Conservation (phyloP, 2,888 invertebrate genomes). For the Plagiodera versicolora region DNA sequence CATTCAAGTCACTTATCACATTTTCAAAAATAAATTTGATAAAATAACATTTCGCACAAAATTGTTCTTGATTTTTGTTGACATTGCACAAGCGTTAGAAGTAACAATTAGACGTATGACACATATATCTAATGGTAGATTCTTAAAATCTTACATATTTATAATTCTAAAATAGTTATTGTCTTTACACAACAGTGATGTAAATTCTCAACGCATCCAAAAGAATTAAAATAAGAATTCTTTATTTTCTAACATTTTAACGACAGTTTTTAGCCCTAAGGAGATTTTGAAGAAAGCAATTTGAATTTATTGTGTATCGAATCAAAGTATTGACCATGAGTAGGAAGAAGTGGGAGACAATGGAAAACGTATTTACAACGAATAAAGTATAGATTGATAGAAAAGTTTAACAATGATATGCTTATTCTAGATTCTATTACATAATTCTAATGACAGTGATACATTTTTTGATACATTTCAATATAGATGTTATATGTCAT, state of each 20-base stretch:
- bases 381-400: constrained; percentile 10
- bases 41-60: constrained; percentile 6
- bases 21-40: constrained; percentile 1
- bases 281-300: constrained; percentile 7
- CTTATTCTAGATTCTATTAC: constrained; percentile 46
- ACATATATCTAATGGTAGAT: constrained; percentile 20
- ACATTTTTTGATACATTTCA: constrained; percentile 19
- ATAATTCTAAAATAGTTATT: constrained; percentile 54
- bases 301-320: constrained; percentile 25
- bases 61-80: constrained; percentile 18
- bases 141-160: constrained; percentile 30
- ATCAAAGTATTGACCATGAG: constrained; percentile 54
- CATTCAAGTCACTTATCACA: background rate
- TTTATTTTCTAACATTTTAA: constrained; percentile 35
- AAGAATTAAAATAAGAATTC: constrained; percentile 31
- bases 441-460: constrained; percentile 22
- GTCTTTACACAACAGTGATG: constrained; percentile 56
- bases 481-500: constrained; percentile 15
- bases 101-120: constrained; percentile 24
- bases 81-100: constrained; percentile 30
- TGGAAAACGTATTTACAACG: constrained; percentile 26
- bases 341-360: constrained; percentile 51
- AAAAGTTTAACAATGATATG: constrained; percentile 44
- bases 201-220: constrained; percentile 34
- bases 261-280: constrained; percentile 23